Conservation (phyloP, 2,888 invertebrate genomes). For the Hypercompe scribonia region DNA sequence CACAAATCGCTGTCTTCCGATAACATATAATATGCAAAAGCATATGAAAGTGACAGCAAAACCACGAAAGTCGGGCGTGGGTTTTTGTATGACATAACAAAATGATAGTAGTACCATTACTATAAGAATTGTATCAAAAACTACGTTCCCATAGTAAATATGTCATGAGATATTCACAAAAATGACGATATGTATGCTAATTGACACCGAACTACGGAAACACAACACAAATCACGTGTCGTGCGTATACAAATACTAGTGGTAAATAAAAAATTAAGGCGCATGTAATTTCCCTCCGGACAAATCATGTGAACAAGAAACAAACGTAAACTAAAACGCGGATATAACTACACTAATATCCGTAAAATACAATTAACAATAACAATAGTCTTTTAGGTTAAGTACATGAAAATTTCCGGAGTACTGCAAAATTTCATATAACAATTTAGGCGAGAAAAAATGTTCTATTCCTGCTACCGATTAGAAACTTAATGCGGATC, state of each 20-base stretch:
- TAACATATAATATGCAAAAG: conserved; percentile 50
- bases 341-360: conserved; percentile 57
- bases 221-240: conserved; percentile 20
- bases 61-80: conserved; percentile 57
- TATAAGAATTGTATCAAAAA: conserved; percentile 34
- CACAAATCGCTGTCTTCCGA: conserved; percentile 59
- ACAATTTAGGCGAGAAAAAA: conserved; percentile 52
- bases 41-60: conserved; percentile 50
- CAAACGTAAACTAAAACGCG: conserved; percentile 62
- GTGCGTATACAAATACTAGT: conserved; percentile 18
- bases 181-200: conserved; percentile 29
- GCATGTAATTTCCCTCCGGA: conserved; percentile 39
- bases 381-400: conserved; percentile 43
- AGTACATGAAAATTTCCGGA: conserved; percentile 40
- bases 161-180: conserved; percentile 11
- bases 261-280: conserved; percentile 29
- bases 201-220: conserved; percentile 37
- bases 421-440: conserved; percentile 18
- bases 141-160: conserved; percentile 11
- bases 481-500: conserved; percentile 47
- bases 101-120: conserved; percentile 33
- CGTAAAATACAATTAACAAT: conserved; percentile 40
- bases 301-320: conserved; percentile 56
- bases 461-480: conserved; percentile 47
- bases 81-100: conserved; percentile 58